These are phyloP conservation scores for Todiramphus saurophagus DNA, from an alignment of 2,113 vertebrate genomes.

Conservation along the genomic window DNA sequence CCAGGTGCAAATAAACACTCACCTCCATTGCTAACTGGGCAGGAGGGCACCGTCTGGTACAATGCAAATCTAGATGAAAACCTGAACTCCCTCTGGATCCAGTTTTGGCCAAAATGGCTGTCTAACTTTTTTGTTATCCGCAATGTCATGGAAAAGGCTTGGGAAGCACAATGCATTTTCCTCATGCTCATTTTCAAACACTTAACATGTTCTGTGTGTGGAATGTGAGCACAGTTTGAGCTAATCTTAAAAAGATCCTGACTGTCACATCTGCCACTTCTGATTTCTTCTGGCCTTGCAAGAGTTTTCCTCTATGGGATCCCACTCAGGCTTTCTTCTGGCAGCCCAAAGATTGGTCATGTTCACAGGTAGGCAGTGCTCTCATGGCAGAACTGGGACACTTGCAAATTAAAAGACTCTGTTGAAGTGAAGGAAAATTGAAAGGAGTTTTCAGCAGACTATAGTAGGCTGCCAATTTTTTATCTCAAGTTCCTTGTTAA, in stretches of 20 bases:
- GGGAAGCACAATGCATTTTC: neutral
- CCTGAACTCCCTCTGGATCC: neutral
- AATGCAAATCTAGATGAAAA: neutral
- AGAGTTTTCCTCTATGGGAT: neutral
- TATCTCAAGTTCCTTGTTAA: neutral
- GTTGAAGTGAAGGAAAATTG: neutral
- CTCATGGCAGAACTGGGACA: neutral
- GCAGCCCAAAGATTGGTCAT: neutral
- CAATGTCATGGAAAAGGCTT: fast-evolving
- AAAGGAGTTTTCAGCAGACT: neutral
- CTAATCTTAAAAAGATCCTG: neutral
- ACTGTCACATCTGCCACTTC: neutral
- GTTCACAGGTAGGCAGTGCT: neutral
- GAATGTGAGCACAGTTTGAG: neutral
- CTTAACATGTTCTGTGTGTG: neutral
- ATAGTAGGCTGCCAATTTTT: neutral
- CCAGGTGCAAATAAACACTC: neutral
- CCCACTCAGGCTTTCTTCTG: neutral
- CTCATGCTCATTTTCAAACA: neutral
- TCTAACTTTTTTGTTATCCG: neutral
- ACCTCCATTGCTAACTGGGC: neutral
- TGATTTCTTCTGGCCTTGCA: neutral
- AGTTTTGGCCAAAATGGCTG: neutral
- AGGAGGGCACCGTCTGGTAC: neutral
- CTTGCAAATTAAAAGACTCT: neutral